Conservation (phyloP, 1,140 invertebrate genomes). For the Ganaspis sp. region DNA sequence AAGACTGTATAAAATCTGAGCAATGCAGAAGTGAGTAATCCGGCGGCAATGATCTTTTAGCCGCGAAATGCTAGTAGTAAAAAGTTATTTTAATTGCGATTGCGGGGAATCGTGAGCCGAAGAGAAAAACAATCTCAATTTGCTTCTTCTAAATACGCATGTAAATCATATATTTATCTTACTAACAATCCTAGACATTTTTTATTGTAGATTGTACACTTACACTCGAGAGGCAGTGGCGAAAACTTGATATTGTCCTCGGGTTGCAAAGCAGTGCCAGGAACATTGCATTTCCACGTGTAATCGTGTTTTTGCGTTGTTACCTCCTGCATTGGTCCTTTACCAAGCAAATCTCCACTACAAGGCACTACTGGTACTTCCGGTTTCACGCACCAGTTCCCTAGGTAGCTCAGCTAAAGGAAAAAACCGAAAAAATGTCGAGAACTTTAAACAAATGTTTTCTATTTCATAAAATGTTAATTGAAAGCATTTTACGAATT, state of each 20-base stretch:
- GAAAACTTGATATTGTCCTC: slow-evolving; percentile 57
- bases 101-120: neutral
- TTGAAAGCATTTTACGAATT: too few species aligned
- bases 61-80: slow-evolving; percentile 10
- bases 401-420: slow-evolving; percentile 69
- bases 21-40: slow-evolving; percentile 2
- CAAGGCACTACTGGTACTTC: slow-evolving; percentile 62
- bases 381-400: slow-evolving; percentile 67
- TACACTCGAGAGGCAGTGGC: slow-evolving; percentile 60
- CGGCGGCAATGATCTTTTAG: slow-evolving; percentile 9
- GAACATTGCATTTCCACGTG: slow-evolving; percentile 61
- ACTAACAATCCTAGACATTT: neutral
- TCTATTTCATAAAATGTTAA: too few species aligned
- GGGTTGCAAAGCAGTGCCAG: slow-evolving; percentile 40
- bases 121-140: slow-evolving; percentile 13
- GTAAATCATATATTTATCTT: slow-evolving; percentile 25
- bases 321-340: slow-evolving; percentile 82
- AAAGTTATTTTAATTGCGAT: slow-evolving; percentile 17
- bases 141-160: neutral
- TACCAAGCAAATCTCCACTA: slow-evolving; percentile 65
- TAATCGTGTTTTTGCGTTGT: slow-evolving; percentile 84
- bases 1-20: slow-evolving; percentile 18
- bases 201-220: slow-evolving; percentile 37
- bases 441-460: neutral
- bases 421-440: slow-evolving; percentile 38